Evolutionary conservation across 2,888 invertebrate species (phyloP).

Genomic region (Meganola albula): DNA sequence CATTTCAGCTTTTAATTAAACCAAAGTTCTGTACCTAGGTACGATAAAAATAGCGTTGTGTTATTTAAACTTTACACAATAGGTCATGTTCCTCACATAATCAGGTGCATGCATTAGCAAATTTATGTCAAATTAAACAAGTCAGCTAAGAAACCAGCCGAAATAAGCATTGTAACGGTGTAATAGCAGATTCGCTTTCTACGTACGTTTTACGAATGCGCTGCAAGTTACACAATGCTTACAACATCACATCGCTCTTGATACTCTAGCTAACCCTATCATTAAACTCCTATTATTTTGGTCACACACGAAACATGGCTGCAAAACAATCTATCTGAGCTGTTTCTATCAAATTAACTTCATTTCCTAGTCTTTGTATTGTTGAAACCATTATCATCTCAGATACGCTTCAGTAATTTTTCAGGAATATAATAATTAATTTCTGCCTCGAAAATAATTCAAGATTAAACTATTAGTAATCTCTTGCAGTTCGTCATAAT

Average conservation of each 20-base stretch:
- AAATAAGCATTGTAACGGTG: constrained; percentile 18
- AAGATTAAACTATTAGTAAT: constrained; percentile 5
- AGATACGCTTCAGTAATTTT: constrained; percentile 11
- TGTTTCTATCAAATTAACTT: constrained; percentile 4
- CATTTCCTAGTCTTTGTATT: constrained; percentile 7
- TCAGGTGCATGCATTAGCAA: constrained; percentile 6
- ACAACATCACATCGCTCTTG: constrained; percentile 32
- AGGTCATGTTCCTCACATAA: constrained; percentile 2
- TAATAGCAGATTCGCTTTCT: constrained; percentile 34
- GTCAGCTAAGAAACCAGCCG: constrained; percentile 5
- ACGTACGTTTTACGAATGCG: constrained; percentile 37
- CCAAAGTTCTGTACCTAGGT: too few species aligned
- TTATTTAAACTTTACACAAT: too few species aligned
- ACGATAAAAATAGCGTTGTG: too few species aligned
- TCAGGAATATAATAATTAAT: constrained; percentile 7
- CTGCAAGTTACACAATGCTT: constrained; percentile 40
- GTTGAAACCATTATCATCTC: constrained; percentile 5
- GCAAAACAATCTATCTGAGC: constrained; percentile 11
- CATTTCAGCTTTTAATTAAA: too few species aligned
- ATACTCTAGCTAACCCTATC: constrained; percentile 32
- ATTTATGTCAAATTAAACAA: constrained; percentile 9
- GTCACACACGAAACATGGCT: constrained; percentile 28
- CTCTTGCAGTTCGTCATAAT: constrained; percentile 11
- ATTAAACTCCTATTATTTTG: constrained; percentile 43
- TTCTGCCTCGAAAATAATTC: constrained; percentile 1